A percentile compares a stretch with the other conserved stretches of the same genome.
phyloP scores from a whole-genome alignment of 2,113 vertebrate species.

The Dermatemys mawii region DNA sequence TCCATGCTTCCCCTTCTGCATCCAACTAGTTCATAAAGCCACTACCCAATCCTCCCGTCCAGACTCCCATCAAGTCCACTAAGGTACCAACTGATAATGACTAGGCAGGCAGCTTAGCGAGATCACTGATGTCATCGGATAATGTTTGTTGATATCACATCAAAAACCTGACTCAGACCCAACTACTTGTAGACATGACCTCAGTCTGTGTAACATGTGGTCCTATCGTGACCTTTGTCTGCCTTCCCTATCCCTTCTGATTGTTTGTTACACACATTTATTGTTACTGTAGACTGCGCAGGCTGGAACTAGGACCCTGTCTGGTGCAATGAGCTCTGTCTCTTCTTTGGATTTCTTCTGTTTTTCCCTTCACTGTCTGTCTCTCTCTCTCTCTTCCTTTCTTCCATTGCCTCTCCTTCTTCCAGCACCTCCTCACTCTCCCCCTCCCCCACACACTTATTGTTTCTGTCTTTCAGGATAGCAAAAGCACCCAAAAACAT shows the following conservation, averaged over 20 bases:
- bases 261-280: too few species aligned
- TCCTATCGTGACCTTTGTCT: too few species aligned
- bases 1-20: not conserved
- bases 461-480: not conserved
- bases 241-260: too few species aligned
- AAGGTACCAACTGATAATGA: not conserved
- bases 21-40: not conserved
- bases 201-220: too few species aligned
- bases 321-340: not conserved
- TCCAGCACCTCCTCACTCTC: not conserved
- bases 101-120: not conserved
- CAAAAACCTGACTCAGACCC: not conserved
- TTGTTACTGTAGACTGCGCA: too few species aligned
- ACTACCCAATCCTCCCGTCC: not conserved
- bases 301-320: not conserved
- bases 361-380: fast-evolving
- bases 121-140: not conserved
- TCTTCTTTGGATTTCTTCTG: not conserved
- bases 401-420: not conserved
- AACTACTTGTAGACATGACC: not conserved
- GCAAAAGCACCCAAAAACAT: not conserved
- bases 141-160: not conserved
- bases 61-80: not conserved
- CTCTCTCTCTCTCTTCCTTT: not conserved
- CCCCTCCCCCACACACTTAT: not conserved